These are phyloP conservation scores for Salminus brasiliensis DNA, from an alignment of 2,113 vertebrate species.

Conservation along the genomic window DNA sequence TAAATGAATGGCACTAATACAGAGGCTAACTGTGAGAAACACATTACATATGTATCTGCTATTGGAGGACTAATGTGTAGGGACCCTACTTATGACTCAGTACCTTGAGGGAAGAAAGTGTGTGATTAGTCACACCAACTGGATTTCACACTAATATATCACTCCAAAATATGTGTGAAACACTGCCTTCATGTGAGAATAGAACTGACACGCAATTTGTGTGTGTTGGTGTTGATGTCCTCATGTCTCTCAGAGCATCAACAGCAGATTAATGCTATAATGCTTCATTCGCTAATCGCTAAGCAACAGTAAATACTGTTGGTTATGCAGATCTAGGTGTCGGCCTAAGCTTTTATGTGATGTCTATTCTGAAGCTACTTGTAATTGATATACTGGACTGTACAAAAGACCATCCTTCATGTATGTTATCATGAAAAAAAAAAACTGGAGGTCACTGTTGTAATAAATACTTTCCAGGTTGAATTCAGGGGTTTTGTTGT, in stretches of 20 bases:
- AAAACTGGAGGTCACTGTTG: no score
- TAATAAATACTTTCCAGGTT: no score
- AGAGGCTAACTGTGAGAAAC: neutral
- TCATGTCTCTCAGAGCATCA: neutral
- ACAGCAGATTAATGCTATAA: neutral
- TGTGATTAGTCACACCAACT: conserved; percentile 28
- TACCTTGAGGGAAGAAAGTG: neutral
- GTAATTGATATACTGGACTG: no score
- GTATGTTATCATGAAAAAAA: no score
- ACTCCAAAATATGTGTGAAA: conserved; percentile 44
- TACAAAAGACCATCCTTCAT: no score
- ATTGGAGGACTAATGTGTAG: neutral
- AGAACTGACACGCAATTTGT: neutral
- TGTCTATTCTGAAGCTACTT: no score
- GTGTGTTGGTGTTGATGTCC: neutral
- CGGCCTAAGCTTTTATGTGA: no score
- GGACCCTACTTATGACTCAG: conserved; percentile 13
- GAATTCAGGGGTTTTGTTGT: no score
- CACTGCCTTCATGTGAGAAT: conserved; percentile 2
- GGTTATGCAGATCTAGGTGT: no score
- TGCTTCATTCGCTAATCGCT: neutral
- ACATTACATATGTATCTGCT: neutral
- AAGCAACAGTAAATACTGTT: no score
- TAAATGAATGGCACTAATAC: neutral
- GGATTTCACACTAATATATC: conserved; percentile 46